phyloP scores from a whole-genome alignment of 2,797 vertebrate species.

The Cephalopachus bancanus region DNA sequence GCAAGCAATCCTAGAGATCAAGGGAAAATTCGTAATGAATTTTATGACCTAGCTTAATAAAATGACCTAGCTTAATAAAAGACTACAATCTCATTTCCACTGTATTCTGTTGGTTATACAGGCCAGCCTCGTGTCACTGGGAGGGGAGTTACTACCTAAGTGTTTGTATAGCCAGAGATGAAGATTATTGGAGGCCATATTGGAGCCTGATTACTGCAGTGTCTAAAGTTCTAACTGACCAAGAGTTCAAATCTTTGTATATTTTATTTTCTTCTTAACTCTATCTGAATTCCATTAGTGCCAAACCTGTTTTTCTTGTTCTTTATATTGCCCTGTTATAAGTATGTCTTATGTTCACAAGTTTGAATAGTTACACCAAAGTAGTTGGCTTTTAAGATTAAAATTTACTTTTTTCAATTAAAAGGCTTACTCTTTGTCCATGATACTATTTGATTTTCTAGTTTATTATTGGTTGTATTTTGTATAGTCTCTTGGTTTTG shows the following conservation, averaged over 20 bases:
- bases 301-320: not conserved
- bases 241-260: not conserved
- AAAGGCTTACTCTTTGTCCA: not conserved
- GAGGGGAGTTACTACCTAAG: not conserved
- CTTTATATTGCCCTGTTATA: not conserved
- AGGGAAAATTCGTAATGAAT: not conserved
- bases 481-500: not conserved
- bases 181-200: not conserved
- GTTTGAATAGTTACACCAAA: not conserved
- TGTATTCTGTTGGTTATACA: not conserved
- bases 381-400: not conserved
- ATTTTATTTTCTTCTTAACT: not conserved
- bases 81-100: not conserved
- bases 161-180: not conserved
- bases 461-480: not conserved
- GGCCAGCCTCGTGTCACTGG: not conserved
- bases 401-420: not conserved
- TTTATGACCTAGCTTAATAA: not conserved
- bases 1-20: not conserved
- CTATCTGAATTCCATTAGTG: not conserved
- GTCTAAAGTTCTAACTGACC: not conserved
- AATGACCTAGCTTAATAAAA: too few species aligned
- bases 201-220: not conserved
- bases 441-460: not conserved
- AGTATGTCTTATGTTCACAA: not conserved